Percentiles rank a stretch among this genome's conserved stretches.
Evolutionary conservation across 30 jellyfish, hydroid and myxozoan species (phyloP).

Genomic region (Rhopilema esculentum): DNA sequence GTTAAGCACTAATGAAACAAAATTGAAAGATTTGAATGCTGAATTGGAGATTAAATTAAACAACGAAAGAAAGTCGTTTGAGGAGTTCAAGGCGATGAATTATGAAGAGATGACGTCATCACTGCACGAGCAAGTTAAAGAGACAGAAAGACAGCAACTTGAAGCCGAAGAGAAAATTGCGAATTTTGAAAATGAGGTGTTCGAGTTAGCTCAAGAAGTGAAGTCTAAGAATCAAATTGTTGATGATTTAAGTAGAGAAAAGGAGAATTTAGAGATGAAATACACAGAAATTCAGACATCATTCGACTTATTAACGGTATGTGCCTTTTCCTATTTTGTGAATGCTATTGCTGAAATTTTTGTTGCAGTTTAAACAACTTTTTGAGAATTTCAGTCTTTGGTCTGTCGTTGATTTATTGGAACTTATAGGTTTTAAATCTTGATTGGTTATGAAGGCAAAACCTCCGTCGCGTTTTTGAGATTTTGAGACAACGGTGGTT

Average conservation of each 20-base stretch:
- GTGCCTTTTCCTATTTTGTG: too few relatives aligned
- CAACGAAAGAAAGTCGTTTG: slow-evolving; percentile 18
- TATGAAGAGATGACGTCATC: slow-evolving; percentile 34
- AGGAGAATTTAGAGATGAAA: slow-evolving; percentile 22
- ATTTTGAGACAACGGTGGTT: too few relatives aligned
- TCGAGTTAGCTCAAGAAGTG: neutral
- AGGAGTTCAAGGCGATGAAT: slow-evolving; percentile 31
- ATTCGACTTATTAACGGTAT: slow-evolving; percentile 47
- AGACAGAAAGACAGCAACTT: slow-evolving; percentile 5
- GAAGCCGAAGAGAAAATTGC: slow-evolving; percentile 16
- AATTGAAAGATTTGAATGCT: neutral
- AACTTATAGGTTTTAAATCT: neutral
- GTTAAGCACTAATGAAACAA: neutral
- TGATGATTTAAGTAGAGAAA: slow-evolving; percentile 56
- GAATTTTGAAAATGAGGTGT: slow-evolving; percentile 13
- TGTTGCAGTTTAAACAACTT: too few relatives aligned
- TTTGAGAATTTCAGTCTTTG: too few relatives aligned
- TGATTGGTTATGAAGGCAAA: too few relatives aligned
- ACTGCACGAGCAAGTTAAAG: slow-evolving; percentile 13
- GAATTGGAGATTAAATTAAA: slow-evolving; percentile 9
- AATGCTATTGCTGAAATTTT: too few relatives aligned
- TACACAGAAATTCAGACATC: slow-evolving; percentile 44
- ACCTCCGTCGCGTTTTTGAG: too few relatives aligned
- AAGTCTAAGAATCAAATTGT: slow-evolving; percentile 11
- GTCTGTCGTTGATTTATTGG: neutral